phyloP scores from a whole-genome alignment of 2,113 vertebrate species.

The Callorhinus ursinus region DNA sequence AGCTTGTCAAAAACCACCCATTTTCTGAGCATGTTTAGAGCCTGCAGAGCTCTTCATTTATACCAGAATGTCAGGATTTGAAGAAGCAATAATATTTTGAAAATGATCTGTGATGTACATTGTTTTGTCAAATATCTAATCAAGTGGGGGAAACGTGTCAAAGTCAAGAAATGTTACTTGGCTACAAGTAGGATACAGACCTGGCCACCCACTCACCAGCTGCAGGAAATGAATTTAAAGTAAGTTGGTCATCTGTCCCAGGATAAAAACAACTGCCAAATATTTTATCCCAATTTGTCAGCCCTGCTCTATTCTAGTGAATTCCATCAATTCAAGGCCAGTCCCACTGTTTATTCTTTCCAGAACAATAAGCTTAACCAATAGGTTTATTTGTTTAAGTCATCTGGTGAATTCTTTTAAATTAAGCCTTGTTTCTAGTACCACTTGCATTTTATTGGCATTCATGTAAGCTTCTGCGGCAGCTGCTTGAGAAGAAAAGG shows the following conservation, averaged over 20 bases:
- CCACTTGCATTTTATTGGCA: conserved; percentile 54
- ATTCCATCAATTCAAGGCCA: conserved; percentile 56
- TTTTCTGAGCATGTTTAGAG: conserved; percentile 38
- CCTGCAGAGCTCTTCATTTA: conserved; percentile 23
- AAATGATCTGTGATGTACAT: conserved; percentile 45
- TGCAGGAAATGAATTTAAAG: conserved; percentile 66
- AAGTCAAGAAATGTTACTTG: conserved; percentile 53
- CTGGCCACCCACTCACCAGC: conserved; percentile 57
- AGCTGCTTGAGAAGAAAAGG: conserved; percentile 71
- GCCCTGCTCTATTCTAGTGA: conserved; percentile 48
- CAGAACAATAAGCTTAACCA: conserved; percentile 68
- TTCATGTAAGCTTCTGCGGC: conserved; percentile 67
- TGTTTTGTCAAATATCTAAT: conserved; percentile 49
- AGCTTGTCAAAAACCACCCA: conserved; percentile 53
- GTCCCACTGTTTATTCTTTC: conserved; percentile 50
- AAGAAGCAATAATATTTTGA: conserved; percentile 54
- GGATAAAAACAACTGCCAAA: conserved; percentile 67
- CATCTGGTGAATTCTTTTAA: conserved; percentile 64
- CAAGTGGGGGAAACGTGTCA: conserved; percentile 27
- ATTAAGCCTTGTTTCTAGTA: conserved; percentile 60
- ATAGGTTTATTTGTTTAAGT: conserved; percentile 73
- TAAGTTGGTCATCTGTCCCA: conserved; percentile 64
- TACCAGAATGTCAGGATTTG: neutral
- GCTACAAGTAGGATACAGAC: neutral
- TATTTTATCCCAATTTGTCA: conserved; percentile 74